Conservation (phyloP, 2,888 invertebrate genomes). For the Miltochrista miniata region DNA sequence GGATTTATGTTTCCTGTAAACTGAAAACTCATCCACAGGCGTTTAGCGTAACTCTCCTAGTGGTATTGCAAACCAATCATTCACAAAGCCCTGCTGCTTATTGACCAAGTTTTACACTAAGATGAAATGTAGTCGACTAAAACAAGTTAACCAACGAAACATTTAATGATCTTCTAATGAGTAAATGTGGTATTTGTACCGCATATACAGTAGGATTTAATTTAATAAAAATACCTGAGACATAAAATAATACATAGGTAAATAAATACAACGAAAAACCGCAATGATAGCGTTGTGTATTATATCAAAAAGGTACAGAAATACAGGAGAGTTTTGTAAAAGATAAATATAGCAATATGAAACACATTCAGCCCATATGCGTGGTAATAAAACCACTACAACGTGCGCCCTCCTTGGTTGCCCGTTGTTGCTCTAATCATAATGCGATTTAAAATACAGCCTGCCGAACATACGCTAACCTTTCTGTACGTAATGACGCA, state of each 20-base stretch:
- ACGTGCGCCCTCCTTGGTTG: conserved; percentile 19
- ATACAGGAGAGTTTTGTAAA: conserved; percentile 1
- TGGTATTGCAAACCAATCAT: no score
- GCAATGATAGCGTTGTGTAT: background rate
- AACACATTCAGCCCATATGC: conserved; percentile 33
- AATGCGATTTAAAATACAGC: conserved; percentile 37
- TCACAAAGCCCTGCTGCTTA: no score
- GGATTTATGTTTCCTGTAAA: no score
- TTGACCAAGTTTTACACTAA: no score
- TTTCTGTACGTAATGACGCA: conserved; percentile 6
- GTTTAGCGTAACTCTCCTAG: no score
- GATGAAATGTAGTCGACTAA: no score
- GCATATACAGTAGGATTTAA: no score
- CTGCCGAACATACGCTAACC: conserved; percentile 12
- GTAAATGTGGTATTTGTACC: no score
- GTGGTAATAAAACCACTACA: conserved; percentile 34
- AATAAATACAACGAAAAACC: background rate
- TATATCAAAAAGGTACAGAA: conserved; percentile 1
- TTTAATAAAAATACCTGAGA: no score
- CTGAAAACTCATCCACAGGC: no score
- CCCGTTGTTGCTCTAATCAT: conserved; percentile 32
- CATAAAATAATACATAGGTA: background rate
- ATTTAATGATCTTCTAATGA: no score
- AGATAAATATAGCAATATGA: conserved; percentile 37
- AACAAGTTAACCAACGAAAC: no score